Evolutionary conservation across 2,113 vertebrate species (phyloP), one percentile per base, ranked within the genome.

Genomic region (Ancistrus triradiatus): DNA sequence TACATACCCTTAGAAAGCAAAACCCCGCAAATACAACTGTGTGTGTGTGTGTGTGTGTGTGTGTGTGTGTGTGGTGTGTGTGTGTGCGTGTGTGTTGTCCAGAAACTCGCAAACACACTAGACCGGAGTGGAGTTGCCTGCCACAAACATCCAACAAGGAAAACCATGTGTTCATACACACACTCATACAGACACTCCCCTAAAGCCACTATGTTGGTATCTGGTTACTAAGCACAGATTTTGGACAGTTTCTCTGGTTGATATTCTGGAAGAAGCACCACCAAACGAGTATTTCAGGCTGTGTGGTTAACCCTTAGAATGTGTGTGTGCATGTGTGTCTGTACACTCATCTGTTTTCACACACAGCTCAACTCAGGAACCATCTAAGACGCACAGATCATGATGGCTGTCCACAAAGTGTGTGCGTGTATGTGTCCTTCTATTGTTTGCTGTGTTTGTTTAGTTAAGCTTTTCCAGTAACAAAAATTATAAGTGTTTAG

Each of bases 221-320:
- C 35, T 19, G 21, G 18, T 55, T 53, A 38, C 25, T 24, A 22
- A 59, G n/a, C 25, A 49, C 25, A 38, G 27, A 31, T 31, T 31
- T 31, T n/a, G n/a, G n/a, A n/a, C n/a, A n/a, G n/a, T n/a, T 31
- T 31, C 7, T 31, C 7, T 31, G 27, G 27, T 31, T 31, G 27
- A 31, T 3, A 31, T 31, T 31, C 7, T 31, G 31, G 28, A 55
- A 35, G 57, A 37, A 10, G 42, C n/a, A n/a, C n/a, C n/a, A n/a
- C n/a, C n/a, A n/a, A n/a, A n/a, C 53, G 51, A 48, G 51, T 55
- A 62, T 73, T 59, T 48, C 7, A 60, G 37, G 61, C 43, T 15
- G 14, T 60, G 62, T 40, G 62, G 52, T 51, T 60, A 35, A 44
- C 37, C 40, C 6, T 17, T 2, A 10, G 33, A 27, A 28, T 28